Evolutionary conservation across 1,140 invertebrate genomes (phyloP).

Genomic region (Ptiloglossa arizonensis): DNA sequence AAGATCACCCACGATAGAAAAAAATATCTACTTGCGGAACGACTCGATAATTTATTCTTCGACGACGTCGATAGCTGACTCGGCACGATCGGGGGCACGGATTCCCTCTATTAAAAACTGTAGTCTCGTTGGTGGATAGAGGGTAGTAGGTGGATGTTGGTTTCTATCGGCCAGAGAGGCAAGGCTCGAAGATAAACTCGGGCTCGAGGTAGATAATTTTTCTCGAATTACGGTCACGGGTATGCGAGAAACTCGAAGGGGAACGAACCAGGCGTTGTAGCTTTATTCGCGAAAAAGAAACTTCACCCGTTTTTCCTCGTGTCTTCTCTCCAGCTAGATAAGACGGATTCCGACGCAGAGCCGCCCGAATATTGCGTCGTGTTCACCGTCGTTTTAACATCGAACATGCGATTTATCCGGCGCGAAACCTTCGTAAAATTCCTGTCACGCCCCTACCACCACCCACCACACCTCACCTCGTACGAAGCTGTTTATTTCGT

Average conservation of each 20-base stretch:
- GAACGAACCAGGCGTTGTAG: not conserved
- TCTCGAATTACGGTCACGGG: not conserved
- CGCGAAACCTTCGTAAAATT: not conserved
- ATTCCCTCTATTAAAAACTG: constrained; percentile 6
- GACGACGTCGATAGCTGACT: not conserved
- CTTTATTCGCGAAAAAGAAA: not conserved
- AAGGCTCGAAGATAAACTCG: not conserved
- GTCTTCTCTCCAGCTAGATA: not conserved
- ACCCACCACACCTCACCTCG: no score
- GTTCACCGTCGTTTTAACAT: not conserved
- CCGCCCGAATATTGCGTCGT: not conserved
- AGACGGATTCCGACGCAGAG: not conserved
- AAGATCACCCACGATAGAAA: no score
- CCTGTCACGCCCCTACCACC: not conserved
- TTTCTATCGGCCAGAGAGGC: no score
- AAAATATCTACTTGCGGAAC: no score
- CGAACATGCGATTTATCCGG: not conserved
- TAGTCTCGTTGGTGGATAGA: not conserved
- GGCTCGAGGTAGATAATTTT: constrained; percentile 1
- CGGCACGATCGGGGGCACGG: not conserved
- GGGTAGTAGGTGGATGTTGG: not conserved
- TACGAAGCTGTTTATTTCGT: not conserved
- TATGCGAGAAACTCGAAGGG: not conserved
- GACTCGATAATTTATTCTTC: not conserved
- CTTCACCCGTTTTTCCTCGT: not conserved